phyloP scores from a whole-genome alignment of 2,797 vertebrate genomes.

The Myripristis murdjan region DNA sequence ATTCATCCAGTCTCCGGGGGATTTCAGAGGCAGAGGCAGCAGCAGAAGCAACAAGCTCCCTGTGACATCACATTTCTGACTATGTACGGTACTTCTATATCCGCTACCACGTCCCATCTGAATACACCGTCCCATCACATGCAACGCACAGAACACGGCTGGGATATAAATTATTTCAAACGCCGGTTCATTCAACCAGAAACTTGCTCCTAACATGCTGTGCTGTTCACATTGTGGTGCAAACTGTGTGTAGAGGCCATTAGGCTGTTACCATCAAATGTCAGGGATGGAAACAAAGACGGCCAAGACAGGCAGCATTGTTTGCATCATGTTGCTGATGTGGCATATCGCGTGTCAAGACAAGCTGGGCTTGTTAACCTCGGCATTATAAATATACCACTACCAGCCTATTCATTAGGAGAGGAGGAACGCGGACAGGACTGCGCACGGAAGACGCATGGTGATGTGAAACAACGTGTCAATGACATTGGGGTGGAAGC shows the following conservation, averaged over 20 bases:
- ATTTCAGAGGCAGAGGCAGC: conserved; percentile 37
- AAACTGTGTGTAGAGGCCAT: conserved; percentile 28
- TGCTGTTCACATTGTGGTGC: conserved; percentile 13
- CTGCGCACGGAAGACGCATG: conserved; percentile 10
- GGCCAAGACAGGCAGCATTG: conserved; percentile 49
- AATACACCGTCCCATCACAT: conserved; percentile 41
- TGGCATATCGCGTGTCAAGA: conserved; percentile 63
- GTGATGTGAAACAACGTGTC: conserved; percentile 55
- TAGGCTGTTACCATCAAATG: conserved; percentile 47
- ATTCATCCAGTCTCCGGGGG: conserved; percentile 49
- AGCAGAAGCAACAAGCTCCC: conserved; percentile 64
- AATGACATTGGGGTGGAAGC: conserved; percentile 46
- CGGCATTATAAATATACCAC: conserved; percentile 65
- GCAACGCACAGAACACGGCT: conserved; percentile 25
- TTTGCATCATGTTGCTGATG: conserved; percentile 54
- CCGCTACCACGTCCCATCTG: conserved; percentile 43
- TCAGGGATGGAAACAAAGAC: conserved; percentile 64
- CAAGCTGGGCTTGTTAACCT: conserved; percentile 69
- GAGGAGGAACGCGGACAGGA: conserved; percentile 19
- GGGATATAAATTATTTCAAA: conserved; percentile 67
- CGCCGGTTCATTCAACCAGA: conserved; percentile 44
- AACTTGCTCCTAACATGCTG: conserved; percentile 45
- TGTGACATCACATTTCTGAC: conserved; percentile 58
- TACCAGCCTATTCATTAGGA: conserved; percentile 59
- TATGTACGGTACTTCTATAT: conserved; percentile 37